Evolutionary conservation across 1,140 invertebrate species (phyloP).

Genomic region (Bombus turneri): DNA sequence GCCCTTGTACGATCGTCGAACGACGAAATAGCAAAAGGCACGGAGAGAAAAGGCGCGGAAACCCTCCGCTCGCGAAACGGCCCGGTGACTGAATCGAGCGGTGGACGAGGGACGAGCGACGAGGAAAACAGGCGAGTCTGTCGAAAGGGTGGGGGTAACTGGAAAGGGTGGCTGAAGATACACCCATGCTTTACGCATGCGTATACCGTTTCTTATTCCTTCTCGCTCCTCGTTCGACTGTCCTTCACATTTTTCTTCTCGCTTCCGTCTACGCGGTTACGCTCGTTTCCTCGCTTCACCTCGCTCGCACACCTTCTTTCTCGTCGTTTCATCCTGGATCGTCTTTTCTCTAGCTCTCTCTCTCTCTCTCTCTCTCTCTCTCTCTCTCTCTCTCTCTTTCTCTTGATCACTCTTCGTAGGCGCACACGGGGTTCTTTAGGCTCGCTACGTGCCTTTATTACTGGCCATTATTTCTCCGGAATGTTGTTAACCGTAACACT

Average conservation of each 20-base stretch:
- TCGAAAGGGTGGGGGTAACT: slow-evolving; percentile 23
- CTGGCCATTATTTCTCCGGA: slow-evolving; percentile 56
- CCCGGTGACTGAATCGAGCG: slow-evolving; percentile 79
- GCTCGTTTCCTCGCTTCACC: neutral
- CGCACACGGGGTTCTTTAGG: slow-evolving; percentile 29
- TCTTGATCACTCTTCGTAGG: slow-evolving; percentile 26
- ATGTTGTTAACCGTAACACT: slow-evolving; percentile 61
- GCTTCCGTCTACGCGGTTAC: neutral
- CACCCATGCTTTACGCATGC: slow-evolving; percentile 77
- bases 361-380: neutral
- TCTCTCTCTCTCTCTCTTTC: neutral
- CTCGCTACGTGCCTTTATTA: slow-evolving; percentile 53
- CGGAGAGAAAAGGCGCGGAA: slow-evolving; percentile 72
- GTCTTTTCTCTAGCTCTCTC: slow-evolving; percentile 27
- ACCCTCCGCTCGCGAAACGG: slow-evolving; percentile 77
- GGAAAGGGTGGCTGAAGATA: slow-evolving; percentile 71
- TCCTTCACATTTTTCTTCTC: neutral
- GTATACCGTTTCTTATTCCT: slow-evolving; percentile 41
- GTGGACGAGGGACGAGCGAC: slow-evolving; percentile 71
- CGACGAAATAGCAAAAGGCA: slow-evolving; percentile 3
- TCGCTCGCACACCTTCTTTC: slow-evolving; percentile 2
- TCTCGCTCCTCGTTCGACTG: slow-evolving; percentile 21
- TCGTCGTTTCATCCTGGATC: slow-evolving; percentile 14
- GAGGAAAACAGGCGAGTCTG: slow-evolving; percentile 41
- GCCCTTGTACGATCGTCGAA: neutral